Percentiles rank a stretch among this genome's conserved stretches.
phyloP scores from a whole-genome alignment of 2,888 invertebrate species.

The Bugulina stolonifera region DNA sequence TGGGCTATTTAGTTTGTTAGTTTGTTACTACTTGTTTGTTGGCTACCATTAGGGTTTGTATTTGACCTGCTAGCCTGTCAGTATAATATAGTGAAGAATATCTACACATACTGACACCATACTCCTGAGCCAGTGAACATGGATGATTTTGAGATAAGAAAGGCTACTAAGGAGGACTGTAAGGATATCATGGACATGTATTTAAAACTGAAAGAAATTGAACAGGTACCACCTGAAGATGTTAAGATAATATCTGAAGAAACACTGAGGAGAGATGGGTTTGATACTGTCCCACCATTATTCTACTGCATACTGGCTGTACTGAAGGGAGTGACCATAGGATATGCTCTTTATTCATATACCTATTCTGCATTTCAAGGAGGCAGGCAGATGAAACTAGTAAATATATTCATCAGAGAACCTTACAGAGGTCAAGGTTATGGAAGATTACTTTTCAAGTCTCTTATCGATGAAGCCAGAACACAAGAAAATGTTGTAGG shows the following conservation, averaged over 20 bases:
- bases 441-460: not conserved
- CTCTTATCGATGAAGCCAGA: not conserved
- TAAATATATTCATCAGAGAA: slow-evolving; percentile 70
- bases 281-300: not conserved
- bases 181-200: not conserved
- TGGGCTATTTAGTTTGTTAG: no score
- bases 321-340: slow-evolving; percentile 56
- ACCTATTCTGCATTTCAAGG: slow-evolving; percentile 76
- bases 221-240: not conserved
- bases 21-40: no score
- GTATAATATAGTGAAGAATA: no score
- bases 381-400: slow-evolving; percentile 72
- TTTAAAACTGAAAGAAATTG: not conserved
- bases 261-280: slow-evolving; percentile 14
- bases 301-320: slow-evolving; percentile 8
- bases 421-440: not conserved
- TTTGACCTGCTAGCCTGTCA: no score
- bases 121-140: no score
- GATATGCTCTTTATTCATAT: slow-evolving; percentile 74
- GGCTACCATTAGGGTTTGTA: no score
- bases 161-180: not conserved
- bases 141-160: not conserved
- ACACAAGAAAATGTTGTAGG: not conserved
- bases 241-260: not conserved
- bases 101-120: no score